phyloP scores from a whole-genome alignment of 2,888 invertebrate species.

The Leptinotarsa tumamoca region DNA sequence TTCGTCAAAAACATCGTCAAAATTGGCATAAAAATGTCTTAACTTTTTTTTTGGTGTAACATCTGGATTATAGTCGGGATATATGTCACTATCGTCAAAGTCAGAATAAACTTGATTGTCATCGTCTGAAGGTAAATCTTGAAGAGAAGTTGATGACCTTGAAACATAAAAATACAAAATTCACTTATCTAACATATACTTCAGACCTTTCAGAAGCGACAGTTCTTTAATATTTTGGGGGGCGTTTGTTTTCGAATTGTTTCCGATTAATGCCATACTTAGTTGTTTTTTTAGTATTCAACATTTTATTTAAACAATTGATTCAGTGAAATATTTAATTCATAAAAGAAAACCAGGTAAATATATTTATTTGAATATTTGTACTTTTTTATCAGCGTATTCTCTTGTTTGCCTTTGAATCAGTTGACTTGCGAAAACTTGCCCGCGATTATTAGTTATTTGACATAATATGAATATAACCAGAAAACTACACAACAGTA shows the following conservation, averaged over 20 bases:
- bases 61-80: slow-evolving; percentile 1
- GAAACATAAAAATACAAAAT: neutral
- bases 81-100: neutral
- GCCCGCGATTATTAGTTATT: neutral
- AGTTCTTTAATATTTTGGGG: neutral
- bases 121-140: slow-evolving; percentile 1
- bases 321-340: neutral
- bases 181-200: neutral
- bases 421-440: neutral
- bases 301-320: neutral
- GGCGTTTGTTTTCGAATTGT: neutral
- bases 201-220: slow-evolving; percentile 3
- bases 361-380: neutral
- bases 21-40: neutral
- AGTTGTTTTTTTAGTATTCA: neutral
- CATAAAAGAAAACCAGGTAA: neutral
- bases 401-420: slow-evolving; percentile 1
- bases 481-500: neutral
- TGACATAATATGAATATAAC: slow-evolving; percentile 1
- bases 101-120: slow-evolving; percentile 6
- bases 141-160: neutral
- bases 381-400: neutral
- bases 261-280: neutral
- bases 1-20: neutral
- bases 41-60: neutral